These are phyloP conservation scores for Athene noctua DNA, from an alignment of 2,113 vertebrate species.

Conservation along the genomic window DNA sequence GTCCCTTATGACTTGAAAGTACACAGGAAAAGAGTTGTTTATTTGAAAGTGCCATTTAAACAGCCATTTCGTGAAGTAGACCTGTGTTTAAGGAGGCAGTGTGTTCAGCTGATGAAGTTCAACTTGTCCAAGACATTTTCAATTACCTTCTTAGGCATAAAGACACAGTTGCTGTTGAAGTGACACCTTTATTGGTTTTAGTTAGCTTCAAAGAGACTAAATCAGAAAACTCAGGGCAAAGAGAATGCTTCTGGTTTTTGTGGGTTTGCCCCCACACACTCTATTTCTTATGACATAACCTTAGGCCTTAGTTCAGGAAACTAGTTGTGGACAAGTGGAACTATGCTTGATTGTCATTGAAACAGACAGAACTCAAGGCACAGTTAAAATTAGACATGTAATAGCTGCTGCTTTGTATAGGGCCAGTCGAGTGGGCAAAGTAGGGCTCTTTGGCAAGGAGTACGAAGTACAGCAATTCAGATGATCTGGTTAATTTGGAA, in stretches of 20 bases:
- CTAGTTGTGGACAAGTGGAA: background rate
- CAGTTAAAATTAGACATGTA: background rate
- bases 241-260: background rate
- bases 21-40: background rate
- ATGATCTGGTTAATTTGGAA: background rate
- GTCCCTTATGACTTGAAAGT: background rate
- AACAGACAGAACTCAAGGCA: background rate
- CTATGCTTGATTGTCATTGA: background rate
- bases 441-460: background rate
- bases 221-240: background rate
- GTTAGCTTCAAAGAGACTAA: background rate
- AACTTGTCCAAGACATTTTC: background rate
- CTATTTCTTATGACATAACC: background rate
- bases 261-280: background rate
- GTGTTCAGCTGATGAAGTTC: background rate
- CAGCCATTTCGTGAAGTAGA: background rate
- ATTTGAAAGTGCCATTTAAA: background rate
- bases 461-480: background rate
- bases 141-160: background rate
- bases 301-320: background rate
- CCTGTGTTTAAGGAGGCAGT: background rate
- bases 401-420: background rate
- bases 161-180: background rate
- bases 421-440: rapidly evolving
- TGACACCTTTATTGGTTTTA: background rate